These are phyloP conservation scores for Dusona sp. DNA, from an alignment of 2,888 invertebrate species.

Conservation along the genomic window DNA sequence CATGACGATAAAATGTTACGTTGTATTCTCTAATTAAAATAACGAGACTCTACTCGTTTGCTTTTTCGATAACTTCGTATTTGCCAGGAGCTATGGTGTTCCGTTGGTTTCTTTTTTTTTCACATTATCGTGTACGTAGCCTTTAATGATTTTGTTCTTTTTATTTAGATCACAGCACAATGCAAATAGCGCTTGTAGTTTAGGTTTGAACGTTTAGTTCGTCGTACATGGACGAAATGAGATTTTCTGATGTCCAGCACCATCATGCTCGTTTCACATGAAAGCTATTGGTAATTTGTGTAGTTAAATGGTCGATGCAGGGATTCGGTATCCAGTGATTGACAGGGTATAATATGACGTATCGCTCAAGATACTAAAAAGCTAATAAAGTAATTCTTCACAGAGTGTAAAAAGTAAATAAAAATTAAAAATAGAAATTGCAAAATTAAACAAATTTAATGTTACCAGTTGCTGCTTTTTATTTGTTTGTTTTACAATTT, in stretches of 20 bases:
- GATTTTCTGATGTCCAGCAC: conserved; percentile 15
- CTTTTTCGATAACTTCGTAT: conserved; percentile 15
- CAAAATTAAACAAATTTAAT: neutral
- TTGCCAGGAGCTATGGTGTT: neutral
- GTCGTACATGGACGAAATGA: conserved; percentile 1
- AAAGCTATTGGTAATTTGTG: conserved; percentile 16
- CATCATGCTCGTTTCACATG: neutral
- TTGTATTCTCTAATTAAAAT: conserved; percentile 38
- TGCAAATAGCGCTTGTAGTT: neutral
- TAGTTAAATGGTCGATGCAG: neutral
- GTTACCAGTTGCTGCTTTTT: neutral
- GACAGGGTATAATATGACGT: neutral
- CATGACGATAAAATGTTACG: conserved; percentile 38
- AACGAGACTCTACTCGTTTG: conserved; percentile 19
- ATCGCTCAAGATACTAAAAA: too few relatives aligned
- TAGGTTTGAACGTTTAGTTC: neutral
- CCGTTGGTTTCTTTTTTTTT: neutral
- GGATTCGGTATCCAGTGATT: neutral
- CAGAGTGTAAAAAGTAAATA: neutral
- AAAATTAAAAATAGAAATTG: neutral
- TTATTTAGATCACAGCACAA: conserved; percentile 1
- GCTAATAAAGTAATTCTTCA: too few relatives aligned
- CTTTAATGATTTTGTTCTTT: conserved; percentile 31
- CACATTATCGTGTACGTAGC: conserved; percentile 31
- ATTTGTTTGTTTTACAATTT: neutral